Conservation (phyloP, 2,888 invertebrate genomes). For the Ametastegia equiseti region DNA sequence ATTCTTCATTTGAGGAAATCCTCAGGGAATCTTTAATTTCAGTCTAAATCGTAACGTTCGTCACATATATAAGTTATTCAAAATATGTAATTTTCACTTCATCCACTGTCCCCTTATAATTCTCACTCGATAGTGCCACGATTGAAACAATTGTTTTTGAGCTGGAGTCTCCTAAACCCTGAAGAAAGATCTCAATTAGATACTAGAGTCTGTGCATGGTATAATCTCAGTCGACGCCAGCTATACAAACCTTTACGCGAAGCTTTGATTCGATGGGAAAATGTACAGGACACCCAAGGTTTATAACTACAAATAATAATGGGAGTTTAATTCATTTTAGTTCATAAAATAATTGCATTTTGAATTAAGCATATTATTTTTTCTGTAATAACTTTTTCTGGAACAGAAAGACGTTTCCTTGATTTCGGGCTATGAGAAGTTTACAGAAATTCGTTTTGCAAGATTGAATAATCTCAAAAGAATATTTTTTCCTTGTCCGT, state of each 20-base stretch:
- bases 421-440: background rate
- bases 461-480: background rate
- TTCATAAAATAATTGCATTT: background rate
- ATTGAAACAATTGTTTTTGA: constrained; percentile 58
- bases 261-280: constrained; percentile 61
- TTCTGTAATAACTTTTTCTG: too few species aligned
- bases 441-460: background rate
- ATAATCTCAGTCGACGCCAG: constrained; percentile 53
- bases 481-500: background rate
- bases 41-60: too few species aligned
- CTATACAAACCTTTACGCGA: constrained; percentile 60
- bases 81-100: constrained; percentile 23
- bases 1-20: background rate
- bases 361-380: background rate
- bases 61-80: background rate
- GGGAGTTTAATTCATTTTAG: background rate
- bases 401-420: background rate
- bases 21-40: too few species aligned
- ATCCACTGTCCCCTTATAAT: background rate
- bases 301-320: background rate
- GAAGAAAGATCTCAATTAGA: constrained; percentile 58
- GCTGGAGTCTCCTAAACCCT: constrained; percentile 57
- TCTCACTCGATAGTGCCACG: constrained; percentile 56
- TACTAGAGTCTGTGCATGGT: constrained; percentile 54
- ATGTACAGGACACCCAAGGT: constrained; percentile 61